Base-by-base conservation (phyloP, 2,888 invertebrate genomes). In the Trichopoda pennipes region DNA sequence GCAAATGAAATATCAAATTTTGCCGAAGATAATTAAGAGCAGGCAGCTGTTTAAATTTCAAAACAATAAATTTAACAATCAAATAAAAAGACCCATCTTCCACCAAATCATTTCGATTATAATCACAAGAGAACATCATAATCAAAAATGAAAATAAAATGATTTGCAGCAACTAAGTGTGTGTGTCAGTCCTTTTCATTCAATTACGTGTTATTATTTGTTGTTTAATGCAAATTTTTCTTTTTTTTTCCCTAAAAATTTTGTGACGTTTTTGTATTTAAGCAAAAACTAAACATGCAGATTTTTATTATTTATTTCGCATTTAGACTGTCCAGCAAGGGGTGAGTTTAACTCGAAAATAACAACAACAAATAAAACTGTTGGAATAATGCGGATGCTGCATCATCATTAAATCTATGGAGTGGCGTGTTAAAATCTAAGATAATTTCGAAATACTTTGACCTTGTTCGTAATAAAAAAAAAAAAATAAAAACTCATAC, bases 371-470 rank as follows among this genome's bases (percentile, higher is more conserved):
- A 53, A 17, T 28, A 42, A 35, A 19, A 17, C 38, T 28, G n/a
- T 42, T 38, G 10, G 16, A 42, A 53, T 28, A 14, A 7, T 17
- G 19, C n/a, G 47, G 47, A 44, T 53, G 68, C 76, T 35, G 76
- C 64, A 60, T 14, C 69, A 78, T 35, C 14, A 58, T 49, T 32
- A 49, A 38, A 19, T 32, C 19, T 64, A 23, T 35, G 23, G 35
- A 69, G 63, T 44, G 56, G 61, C 81, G 77, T 74, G 73, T 74
- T 81, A 56, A 77, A 81, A 77, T 81, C 77, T 55, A 23, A 69
- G 63, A 77, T 81, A 69, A 74, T 73, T 51, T 42, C 1, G 35
- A 81, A 81, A 69, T 63, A 74, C 74, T 77, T 81, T 81, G 77
- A 81, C 77, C 81, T 69, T 77, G 42, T 42, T 16, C 17, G 42